These are phyloP conservation scores for Neofelis nebulosa DNA, from an alignment of 2,113 vertebrate genomes.

Conservation along the genomic window DNA sequence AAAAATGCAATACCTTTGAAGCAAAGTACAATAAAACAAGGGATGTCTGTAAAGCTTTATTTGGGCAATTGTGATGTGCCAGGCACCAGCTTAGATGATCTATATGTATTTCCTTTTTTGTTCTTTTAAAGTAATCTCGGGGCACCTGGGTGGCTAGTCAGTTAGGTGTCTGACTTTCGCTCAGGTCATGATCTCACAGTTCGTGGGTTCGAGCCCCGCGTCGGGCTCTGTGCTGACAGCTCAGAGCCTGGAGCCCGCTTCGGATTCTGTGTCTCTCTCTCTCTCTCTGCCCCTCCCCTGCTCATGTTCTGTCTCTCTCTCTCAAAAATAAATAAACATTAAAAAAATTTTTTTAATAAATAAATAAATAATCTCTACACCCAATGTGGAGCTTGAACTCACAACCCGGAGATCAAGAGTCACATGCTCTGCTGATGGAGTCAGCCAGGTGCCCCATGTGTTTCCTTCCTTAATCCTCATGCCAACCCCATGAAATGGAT, in stretches of 20 bases:
- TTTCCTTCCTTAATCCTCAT: background rate
- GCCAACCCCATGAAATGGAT: background rate
- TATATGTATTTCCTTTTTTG: background rate
- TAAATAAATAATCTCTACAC: background rate
- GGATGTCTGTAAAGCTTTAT: background rate
- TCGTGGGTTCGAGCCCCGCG: too few species aligned
- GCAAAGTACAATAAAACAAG: background rate
- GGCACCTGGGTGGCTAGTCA: too few species aligned
- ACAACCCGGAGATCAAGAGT: background rate
- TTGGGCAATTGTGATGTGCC: background rate
- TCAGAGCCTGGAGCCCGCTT: too few species aligned
- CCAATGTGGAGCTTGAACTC: background rate
- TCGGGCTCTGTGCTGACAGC: too few species aligned
- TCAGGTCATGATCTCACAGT: too few species aligned
- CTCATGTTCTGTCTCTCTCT: too few species aligned
- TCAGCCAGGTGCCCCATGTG: background rate
- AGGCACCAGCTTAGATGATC: background rate
- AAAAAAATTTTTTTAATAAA: background rate
- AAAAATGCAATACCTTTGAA: background rate
- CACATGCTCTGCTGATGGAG: background rate
- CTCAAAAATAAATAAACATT: too few species aligned
- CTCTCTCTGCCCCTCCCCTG: too few species aligned
- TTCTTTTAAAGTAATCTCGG: too few species aligned
- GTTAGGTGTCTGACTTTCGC: too few species aligned
- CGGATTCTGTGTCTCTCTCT: too few species aligned